Evolutionary conservation across 2,888 invertebrate genomes (phyloP).

Genomic region (Dioctria linearis): DNA sequence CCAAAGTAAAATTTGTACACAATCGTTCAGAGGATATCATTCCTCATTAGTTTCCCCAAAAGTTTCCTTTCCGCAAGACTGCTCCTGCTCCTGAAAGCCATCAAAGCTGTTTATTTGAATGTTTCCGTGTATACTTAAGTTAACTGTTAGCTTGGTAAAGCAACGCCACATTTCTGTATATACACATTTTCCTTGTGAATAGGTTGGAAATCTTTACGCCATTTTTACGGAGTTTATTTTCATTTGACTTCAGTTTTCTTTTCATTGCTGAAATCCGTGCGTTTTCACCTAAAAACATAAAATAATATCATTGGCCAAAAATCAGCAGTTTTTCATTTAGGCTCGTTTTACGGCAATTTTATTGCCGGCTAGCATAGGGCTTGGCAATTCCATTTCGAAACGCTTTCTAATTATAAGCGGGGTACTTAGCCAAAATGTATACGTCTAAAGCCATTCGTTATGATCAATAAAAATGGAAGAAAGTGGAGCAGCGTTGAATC

Average conservation of each 20-base stretch:
- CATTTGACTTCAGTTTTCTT: conserved; percentile 20
- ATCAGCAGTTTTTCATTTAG: conserved; percentile 43
- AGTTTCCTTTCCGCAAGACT: conserved; percentile 34
- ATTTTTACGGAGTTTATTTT: neutral
- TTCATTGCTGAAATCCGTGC: conserved; percentile 12
- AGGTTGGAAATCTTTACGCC: conserved; percentile 17
- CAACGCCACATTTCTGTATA: neutral
- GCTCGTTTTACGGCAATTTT: conserved; percentile 24
- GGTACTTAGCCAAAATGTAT: neutral
- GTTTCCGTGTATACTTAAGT: conserved; percentile 48
- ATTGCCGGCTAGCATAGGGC: conserved; percentile 8
- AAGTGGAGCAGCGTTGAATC: neutral
- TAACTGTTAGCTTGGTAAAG: conserved; percentile 29
- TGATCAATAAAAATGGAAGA: neutral
- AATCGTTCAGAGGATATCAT: conserved; percentile 48
- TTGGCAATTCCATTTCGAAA: conserved; percentile 3
- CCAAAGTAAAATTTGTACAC: conserved; percentile 42
- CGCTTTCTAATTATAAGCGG: conserved; percentile 24
- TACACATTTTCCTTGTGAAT: neutral
- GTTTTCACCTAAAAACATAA: conserved; percentile 31
- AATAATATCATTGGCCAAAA: conserved; percentile 20
- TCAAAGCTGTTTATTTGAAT: conserved; percentile 44
- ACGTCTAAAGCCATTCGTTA: neutral
- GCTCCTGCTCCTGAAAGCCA: conserved; percentile 20
- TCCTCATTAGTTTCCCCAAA: conserved; percentile 46